phyloP scores from a whole-genome alignment of 2,888 invertebrate species.

The Ligdia adustata region DNA sequence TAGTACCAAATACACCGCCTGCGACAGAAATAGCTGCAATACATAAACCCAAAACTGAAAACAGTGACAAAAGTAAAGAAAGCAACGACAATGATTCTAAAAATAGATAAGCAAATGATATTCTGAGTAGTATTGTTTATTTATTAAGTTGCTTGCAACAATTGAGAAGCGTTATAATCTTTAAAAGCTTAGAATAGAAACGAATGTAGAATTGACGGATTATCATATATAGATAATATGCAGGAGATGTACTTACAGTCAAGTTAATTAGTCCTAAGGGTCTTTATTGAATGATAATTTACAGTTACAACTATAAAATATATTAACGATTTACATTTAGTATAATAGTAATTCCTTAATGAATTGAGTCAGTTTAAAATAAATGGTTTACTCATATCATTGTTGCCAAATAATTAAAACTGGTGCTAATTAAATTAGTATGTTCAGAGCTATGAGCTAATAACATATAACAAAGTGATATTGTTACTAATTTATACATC shows the following conservation, averaged over 20 bases:
- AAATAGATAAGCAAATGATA: slow-evolving; percentile 51
- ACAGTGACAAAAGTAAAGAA: slow-evolving; percentile 56
- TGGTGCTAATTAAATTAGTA: slow-evolving; percentile 40
- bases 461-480: slow-evolving; percentile 41
- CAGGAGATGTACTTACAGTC: too few species aligned
- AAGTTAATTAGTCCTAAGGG: too few species aligned
- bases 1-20: slow-evolving; percentile 73
- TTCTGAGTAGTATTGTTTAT: not conserved
- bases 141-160: not conserved
- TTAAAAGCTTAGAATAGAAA: too few species aligned
- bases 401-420: slow-evolving; percentile 6
- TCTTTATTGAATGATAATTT: too few species aligned
- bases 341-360: too few species aligned
- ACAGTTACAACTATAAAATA: too few species aligned
- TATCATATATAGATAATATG: too few species aligned
- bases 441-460: slow-evolving; percentile 28
- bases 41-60: slow-evolving; percentile 61
- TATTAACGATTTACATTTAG: too few species aligned
- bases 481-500: slow-evolving; percentile 49
- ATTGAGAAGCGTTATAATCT: too few species aligned
- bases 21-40: slow-evolving; percentile 71
- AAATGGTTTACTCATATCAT: too few species aligned
- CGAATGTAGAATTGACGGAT: too few species aligned
- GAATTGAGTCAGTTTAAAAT: too few species aligned
- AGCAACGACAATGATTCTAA: slow-evolving; percentile 54